Evolutionary conservation across 2,113 vertebrate species (phyloP).

Genomic region (Amazona guildingii): DNA sequence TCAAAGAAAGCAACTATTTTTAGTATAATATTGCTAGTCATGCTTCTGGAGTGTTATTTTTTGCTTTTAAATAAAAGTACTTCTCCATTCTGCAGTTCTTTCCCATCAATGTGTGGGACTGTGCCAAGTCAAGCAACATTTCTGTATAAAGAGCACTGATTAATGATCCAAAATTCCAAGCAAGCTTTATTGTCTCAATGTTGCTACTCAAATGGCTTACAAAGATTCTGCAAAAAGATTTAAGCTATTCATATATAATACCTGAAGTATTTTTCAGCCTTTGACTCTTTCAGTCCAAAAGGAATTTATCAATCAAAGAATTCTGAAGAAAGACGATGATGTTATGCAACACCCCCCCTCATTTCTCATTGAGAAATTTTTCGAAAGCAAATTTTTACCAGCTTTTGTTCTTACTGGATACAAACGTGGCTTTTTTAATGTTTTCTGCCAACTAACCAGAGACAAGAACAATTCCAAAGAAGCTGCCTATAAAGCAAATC

Average conservation of each 20-base stretch:
- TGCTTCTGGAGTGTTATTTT: slow-evolving; percentile 50
- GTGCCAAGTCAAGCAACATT: slow-evolving; percentile 50
- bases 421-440: not conserved
- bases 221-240: slow-evolving; percentile 20
- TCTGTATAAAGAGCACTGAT: slow-evolving; percentile 43
- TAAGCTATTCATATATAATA: not conserved
- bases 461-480: not conserved
- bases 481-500: not conserved
- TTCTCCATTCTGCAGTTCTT: slow-evolving; percentile 50
- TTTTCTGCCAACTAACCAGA: not conserved
- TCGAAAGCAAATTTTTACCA: not conserved
- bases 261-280: not conserved
- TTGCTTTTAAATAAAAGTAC: slow-evolving; percentile 39
- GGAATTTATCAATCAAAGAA: not conserved
- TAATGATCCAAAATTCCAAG: slow-evolving; percentile 44
- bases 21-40: slow-evolving; percentile 55
- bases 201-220: not conserved
- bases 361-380: not conserved
- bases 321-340: not conserved
- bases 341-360: not conserved
- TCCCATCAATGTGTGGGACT: slow-evolving; percentile 46
- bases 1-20: slow-evolving; percentile 59
- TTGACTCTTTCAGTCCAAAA: not conserved
- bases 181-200: slow-evolving; percentile 21
- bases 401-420: not conserved